These are phyloP conservation scores for Trogon surrucura DNA, from an alignment of 2,113 vertebrate species.

Conservation along the genomic window DNA sequence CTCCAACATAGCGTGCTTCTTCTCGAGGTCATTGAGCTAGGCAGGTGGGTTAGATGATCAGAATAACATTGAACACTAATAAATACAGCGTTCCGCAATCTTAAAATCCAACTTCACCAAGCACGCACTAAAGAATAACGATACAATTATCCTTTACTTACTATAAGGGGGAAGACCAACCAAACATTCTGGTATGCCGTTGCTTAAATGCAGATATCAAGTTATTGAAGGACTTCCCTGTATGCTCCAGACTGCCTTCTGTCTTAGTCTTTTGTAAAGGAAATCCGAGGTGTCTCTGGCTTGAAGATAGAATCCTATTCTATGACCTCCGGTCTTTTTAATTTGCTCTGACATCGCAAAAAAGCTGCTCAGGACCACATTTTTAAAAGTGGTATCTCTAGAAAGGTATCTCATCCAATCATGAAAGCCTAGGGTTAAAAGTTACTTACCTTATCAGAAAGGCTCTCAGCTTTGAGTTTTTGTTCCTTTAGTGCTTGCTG, in stretches of 20 bases:
- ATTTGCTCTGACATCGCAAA: background rate
- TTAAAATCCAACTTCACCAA: background rate
- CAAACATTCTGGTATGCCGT: background rate
- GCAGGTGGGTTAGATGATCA: background rate
- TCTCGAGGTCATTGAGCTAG: conserved; percentile 95
- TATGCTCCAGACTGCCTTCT: background rate
- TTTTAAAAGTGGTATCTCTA: background rate
- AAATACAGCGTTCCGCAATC: background rate
- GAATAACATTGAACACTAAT: background rate
- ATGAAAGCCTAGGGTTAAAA: background rate
- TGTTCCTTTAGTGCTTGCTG: conserved; percentile 98
- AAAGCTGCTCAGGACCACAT: background rate
- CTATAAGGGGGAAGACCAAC: background rate
- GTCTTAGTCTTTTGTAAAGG: background rate
- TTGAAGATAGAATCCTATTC: background rate
- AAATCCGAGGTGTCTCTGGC: background rate
- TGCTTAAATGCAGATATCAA: background rate
- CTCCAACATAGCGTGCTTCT: conserved; percentile 98
- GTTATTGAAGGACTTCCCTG: background rate
- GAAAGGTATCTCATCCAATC: background rate
- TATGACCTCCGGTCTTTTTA: background rate
- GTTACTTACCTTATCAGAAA: conserved; percentile 90
- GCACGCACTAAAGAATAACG: background rate
- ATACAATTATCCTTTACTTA: background rate
- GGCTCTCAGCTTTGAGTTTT: conserved; percentile 96